Evolutionary conservation across 2,797 vertebrate genomes (phyloP), one percentile per base, ranked within the genome.

Genomic region (Synaphobranchus kaupii): DNA sequence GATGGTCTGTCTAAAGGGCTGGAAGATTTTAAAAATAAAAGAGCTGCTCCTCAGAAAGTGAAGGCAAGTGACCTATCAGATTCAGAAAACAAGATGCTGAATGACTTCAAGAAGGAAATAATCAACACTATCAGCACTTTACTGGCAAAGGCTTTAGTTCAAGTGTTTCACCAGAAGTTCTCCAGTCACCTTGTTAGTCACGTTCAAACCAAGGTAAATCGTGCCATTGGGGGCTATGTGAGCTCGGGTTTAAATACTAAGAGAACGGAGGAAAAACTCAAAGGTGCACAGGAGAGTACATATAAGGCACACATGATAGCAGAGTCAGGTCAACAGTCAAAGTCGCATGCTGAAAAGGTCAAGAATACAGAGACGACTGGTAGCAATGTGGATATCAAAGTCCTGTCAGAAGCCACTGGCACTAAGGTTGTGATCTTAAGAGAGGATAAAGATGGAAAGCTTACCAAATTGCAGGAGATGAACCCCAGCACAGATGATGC

Each of bases 351-450:
- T 50, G 7, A 82, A 20, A 86, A 66, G 22, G 81, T 88, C 44
- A 86, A 6, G 68, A 50, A 80, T 13, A 2, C 22, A 3, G 15
- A 39, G 15, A 86, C 39, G 2, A 12, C 52, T 60, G 88, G 85
- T 48, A 84, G 66, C 9, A 44, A 66, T 50, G 66, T 88, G 1
- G 88, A 88, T 84, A 25, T 76, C 54, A 86, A 68, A 86, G 20
- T 88, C 6, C 44, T 88, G 20, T 84, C 88, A 52, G 88, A 88
- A 31, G 39, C 81, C 12, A 48, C 31, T 31, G 44, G 86, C 39
- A 48, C 52, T 15, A 86, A 63, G 39, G 78, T 86, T 25, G 39
- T 86, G n/a, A 84, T 86, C 52, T 50, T 78, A 60, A 86, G 68
- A 52, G 20, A 84, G 71, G 13, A 54, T 39, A 84, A 47, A 13